A percentile compares a stretch with the other conserved stretches of the same genome.
phyloP scores from a whole-genome alignment of 1,140 invertebrate species.

The Cherax quadricarinatus region DNA sequence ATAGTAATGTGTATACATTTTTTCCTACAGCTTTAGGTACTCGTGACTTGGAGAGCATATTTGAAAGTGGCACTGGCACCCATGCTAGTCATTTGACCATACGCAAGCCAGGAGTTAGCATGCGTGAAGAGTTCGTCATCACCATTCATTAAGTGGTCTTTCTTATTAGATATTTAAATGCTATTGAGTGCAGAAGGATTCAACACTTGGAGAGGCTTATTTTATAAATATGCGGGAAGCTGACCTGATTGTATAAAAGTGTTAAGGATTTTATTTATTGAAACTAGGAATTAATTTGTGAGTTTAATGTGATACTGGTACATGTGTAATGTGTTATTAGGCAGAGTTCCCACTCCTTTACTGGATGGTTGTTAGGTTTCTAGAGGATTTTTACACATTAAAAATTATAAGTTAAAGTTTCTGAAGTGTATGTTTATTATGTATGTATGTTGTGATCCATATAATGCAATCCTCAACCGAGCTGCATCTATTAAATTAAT shows the following conservation, averaged over 20 bases:
- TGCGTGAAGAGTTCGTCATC: conserved; percentile 88
- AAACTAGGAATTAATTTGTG: too few species aligned
- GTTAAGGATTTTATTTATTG: too few species aligned
- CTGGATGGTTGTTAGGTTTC: not conserved
- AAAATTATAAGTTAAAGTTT: not conserved
- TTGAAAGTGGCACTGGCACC: conserved; percentile 80
- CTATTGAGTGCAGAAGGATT: not conserved
- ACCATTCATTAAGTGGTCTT: conserved; percentile 77
- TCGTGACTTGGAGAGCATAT: conserved; percentile 79
- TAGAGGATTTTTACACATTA: conserved; percentile 14
- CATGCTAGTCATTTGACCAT: conserved; percentile 82
- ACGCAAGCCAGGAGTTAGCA: conserved; percentile 89
- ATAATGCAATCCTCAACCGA: too few species aligned
- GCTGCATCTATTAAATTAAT: too few species aligned
- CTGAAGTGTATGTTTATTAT: not conserved
- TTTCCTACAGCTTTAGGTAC: conserved; percentile 79
- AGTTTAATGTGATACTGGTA: not conserved
- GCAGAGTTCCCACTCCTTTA: not conserved
- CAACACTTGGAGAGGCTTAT: not conserved
- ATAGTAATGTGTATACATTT: conserved; percentile 54
- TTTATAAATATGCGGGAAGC: not conserved
- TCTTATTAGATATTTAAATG: not conserved
- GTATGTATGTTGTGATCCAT: too few species aligned
- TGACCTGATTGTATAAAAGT: not conserved
- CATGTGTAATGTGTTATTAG: not conserved